phyloP scores from a whole-genome alignment of 2,888 invertebrate genomes.

The Drosophila cognata region DNA sequence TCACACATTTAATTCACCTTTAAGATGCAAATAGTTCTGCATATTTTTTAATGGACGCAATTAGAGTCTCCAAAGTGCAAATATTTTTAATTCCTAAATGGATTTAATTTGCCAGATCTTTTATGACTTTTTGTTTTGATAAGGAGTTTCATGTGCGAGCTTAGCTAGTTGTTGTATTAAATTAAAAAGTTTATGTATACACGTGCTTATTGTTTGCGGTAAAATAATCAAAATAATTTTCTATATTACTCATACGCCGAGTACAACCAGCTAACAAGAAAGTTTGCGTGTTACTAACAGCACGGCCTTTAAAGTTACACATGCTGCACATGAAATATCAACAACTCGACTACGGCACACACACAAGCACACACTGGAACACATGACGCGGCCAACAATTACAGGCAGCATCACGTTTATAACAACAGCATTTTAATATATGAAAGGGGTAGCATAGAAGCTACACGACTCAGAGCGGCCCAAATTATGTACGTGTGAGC shows the following conservation, averaged over 20 bases:
- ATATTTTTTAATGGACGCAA: background rate
- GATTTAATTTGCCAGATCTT: background rate
- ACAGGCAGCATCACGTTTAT: constrained; percentile 62
- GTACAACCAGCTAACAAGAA: constrained; percentile 1
- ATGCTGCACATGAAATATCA: constrained; percentile 43
- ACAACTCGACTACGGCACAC: constrained; percentile 10
- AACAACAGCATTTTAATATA: constrained; percentile 69
- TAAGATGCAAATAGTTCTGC: background rate
- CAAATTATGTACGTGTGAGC: constrained; percentile 66
- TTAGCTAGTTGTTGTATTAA: background rate
- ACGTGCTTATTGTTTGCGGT: background rate
- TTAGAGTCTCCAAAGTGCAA: background rate
- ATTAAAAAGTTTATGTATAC: constrained; percentile 5
- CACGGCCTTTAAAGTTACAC: constrained; percentile 40
- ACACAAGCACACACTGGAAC: background rate
- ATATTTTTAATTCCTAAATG: background rate
- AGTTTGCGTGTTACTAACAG: constrained; percentile 14
- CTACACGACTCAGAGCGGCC: constrained; percentile 4
- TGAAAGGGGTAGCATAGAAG: constrained; percentile 39
- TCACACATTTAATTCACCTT: no score
- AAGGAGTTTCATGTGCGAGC: background rate
- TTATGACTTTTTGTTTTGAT: background rate
- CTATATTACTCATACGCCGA: constrained; percentile 12
- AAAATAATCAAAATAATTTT: constrained; percentile 12
- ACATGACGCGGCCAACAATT: constrained; percentile 57